Evolutionary conservation across 2,113 vertebrate species (phyloP), one percentile per base, ranked within the genome.

Genomic region (Excalfactoria chinensis): DNA sequence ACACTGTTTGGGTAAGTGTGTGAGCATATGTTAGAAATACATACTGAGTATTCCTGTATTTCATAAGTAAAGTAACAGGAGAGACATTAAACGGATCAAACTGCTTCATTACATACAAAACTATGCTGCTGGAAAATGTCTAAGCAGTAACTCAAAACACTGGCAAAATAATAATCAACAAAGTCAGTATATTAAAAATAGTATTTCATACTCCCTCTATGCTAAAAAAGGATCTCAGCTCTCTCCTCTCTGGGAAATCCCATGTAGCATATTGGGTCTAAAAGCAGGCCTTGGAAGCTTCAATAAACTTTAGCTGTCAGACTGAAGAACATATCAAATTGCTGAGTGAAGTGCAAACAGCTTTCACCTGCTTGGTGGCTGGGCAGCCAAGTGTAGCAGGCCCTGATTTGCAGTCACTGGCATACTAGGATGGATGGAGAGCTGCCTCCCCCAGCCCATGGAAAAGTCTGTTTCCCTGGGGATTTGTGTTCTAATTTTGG

Each of bases 1-100:
- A 99, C 95, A 99, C 99, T 28, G 98, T 99, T 80, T 99, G 99
- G 99, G 99, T 99, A 98, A 97, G 99, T 97, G 37, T 76, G 30
- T 68, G 44, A 84, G 55, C 28, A 48, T 84, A 48, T 1, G 1
- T 37, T 83, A 67, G 64, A 86, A 88, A 76, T 44, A 67, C 26
- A 23, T 32, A 17, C 22, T 18, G 72, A 56, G 15, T 34, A 66
- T 84, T 58, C 21, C 25, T 71, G 6, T 58, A 17, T 72, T 80
- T 40, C 5, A 0, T 35, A 53, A 84, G 20, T 89, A 53, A 86
- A 77, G 63, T 48, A 89, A 86, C 15, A 43, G 48, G 43, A 70
- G 62, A 92, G 64, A 48, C 7, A 77, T 56, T 48, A 89, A 83
- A 70, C 89, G 13, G 74, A 56, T 26, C 13, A 73, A 77, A 60